Base-by-base conservation (phyloP, 1,140 invertebrate species). In the Drosophila ananassae region DNA sequence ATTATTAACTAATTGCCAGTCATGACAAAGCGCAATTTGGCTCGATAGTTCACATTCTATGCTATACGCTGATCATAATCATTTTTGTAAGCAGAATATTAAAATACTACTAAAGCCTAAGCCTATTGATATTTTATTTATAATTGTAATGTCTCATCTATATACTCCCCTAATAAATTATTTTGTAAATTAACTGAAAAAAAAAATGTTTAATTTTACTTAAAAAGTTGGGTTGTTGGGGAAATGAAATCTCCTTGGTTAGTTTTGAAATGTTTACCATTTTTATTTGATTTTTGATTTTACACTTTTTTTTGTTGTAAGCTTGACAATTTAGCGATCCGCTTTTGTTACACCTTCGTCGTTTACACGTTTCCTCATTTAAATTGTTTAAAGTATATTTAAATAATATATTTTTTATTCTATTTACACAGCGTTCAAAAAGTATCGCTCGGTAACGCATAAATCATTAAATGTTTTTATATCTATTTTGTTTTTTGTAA, bases 271-370 rank as follows among this genome's bases (percentile, higher is more conserved):
- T 77, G 41, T 81, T 85, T 82, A 78, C 74, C 53, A 67, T 85
- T 85, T 83, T 68, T 77, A 82, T 87, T 87, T 76, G 67, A 73
- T 87, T 82, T 87, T 82, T 59, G 77, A 64, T 87, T 87, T 84
- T 85, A 84, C 81, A 83, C 56, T 51, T 82, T 82, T 82, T 77
- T 87, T 62, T 76, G 44, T 62, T 80, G 66, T 79, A 73, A 79
- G 76, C 77, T 81, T 84, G 82, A 87, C 77, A 81, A 71, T 71
- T 84, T 54, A 54, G 44, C 63, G 25, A 58, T 58, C 30, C 59
- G 52, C 47, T 62, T 46, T 67, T 76, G 63, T 78, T 82, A 63
- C 54, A 66, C 48, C 52, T 55, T 79, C 61, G 57, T 79, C 61
- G 57, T 68, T 78, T 77, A 64, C 50, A 76, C 62, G 47, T 57